Evolutionary conservation across 1,140 invertebrate genomes (phyloP).

Genomic region (Watersipora subatra): DNA sequence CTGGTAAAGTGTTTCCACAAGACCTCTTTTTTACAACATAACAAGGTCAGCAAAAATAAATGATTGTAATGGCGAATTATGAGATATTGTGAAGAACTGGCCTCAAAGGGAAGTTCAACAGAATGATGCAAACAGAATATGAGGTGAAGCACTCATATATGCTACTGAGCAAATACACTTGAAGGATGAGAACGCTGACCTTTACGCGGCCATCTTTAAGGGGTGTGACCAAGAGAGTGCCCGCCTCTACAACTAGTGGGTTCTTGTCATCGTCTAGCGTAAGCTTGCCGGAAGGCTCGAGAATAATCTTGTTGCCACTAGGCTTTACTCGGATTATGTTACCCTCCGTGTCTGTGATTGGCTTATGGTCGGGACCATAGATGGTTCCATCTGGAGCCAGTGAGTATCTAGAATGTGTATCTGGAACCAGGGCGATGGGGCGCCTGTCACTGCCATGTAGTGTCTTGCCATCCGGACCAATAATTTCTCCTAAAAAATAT

Average conservation of each 20-base stretch:
- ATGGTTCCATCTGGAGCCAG: constrained; percentile 1
- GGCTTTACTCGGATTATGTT: neutral
- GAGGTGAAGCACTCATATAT: too few relatives aligned
- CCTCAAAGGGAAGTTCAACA: too few relatives aligned
- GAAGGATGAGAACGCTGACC: too few relatives aligned
- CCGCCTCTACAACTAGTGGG: neutral
- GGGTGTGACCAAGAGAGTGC: neutral
- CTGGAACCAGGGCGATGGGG: neutral
- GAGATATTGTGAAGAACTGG: too few relatives aligned
- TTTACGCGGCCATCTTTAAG: neutral
- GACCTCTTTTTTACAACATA: too few relatives aligned
- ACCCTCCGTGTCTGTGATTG: neutral
- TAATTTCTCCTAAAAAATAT: neutral
- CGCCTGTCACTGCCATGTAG: neutral
- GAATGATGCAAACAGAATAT: too few relatives aligned
- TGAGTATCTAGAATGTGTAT: neutral
- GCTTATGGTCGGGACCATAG: neutral
- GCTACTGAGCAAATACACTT: too few relatives aligned
- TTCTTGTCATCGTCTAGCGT: neutral
- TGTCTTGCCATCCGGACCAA: constrained; percentile 1
- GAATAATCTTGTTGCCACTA: neutral
- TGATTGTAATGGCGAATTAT: too few relatives aligned
- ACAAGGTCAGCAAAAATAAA: too few relatives aligned
- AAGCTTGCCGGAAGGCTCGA: neutral
- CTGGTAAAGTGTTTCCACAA: too few relatives aligned